Percentiles rank a stretch among this genome's conserved stretches.
phyloP scores from a whole-genome alignment of 1,140 invertebrate genomes.

The Periplaneta americana region DNA sequence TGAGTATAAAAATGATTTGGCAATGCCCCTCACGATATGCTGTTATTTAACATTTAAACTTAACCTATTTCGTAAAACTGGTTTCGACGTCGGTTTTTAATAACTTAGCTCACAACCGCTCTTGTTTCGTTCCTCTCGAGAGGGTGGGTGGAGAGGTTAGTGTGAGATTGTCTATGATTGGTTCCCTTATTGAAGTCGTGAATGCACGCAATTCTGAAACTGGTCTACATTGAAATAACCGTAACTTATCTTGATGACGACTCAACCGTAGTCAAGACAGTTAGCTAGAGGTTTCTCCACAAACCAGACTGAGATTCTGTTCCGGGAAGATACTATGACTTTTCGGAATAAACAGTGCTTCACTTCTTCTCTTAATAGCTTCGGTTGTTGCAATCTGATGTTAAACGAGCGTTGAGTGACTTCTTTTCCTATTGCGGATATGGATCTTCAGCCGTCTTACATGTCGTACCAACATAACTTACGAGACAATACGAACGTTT shows the following conservation, averaged over 20 bases:
- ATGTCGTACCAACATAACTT: too few species aligned
- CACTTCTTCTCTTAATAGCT: too few species aligned
- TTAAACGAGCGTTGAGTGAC: too few species aligned
- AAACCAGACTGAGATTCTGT: too few species aligned
- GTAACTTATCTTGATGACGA: neutral
- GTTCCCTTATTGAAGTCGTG: neutral
- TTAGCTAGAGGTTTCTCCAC: too few species aligned
- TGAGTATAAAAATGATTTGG: neutral
- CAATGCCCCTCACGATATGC: neutral
- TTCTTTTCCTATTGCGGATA: too few species aligned
- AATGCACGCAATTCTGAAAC: neutral
- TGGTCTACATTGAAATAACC: neutral
- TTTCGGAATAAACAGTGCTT: too few species aligned
- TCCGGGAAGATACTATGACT: too few species aligned
- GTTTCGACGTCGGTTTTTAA: neutral
- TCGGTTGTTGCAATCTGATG: too few species aligned
- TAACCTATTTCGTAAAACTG: neutral
- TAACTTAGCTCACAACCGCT: neutral
- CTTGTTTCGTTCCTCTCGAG: neutral
- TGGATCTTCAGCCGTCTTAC: too few species aligned
- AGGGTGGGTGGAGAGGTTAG: neutral
- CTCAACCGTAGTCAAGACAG: neutral
- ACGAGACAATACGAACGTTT: too few species aligned
- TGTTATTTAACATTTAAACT: neutral
- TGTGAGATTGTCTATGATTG: neutral